Evolutionary conservation across 2,888 invertebrate genomes (phyloP), one percentile per base, ranked within the genome.

Genomic region (Cyclophora albipunctata): DNA sequence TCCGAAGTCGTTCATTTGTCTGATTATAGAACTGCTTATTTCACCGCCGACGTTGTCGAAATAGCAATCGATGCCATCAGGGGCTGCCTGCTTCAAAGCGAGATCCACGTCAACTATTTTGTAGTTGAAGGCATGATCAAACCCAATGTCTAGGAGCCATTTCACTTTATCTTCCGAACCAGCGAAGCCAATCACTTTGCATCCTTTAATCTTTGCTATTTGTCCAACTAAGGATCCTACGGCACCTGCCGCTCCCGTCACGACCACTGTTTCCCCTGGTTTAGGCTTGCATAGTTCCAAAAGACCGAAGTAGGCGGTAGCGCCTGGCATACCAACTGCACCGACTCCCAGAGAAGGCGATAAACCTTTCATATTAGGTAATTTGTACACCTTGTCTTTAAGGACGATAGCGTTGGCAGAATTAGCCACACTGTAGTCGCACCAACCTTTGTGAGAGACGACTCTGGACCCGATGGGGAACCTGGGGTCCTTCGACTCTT

Each of bases 11-110:
- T 90, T 92, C 92, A 93, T 93, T 58, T 91, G 90, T 42, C 75
- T 75, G 0, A 93, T 81, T 3, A 93, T 89, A 0, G 73, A 73
- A 47, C 88, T 89, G 47, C 92, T 91, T 33, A 93, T 84, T 53
- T 91, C 90, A 3, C 93, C 93, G 20, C 93, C 93, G 4, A 93
- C 94, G 72, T 94, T 94, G 69, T 95, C 95, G 69, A 94, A 94
- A 68, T 92, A 94, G 66, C 93, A 92, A 66, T 95, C 93, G 0
- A 94, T 78, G 5, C 93, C 94, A 34, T 93, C 78, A 0, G 94
- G 93, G 2, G 93, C 93, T 43, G 85, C 88, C 71, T 91, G 84
- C 54, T 89, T 89, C 7, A 95, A 77, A n/a, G 88, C 90, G 46
- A 82, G 67, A 2, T 69, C 66, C 7, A 91, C 60, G 61, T 92